These are phyloP conservation scores for Petrocephalus sullivani DNA, from an alignment of 2,797 vertebrate genomes.

Conservation along the genomic window DNA sequence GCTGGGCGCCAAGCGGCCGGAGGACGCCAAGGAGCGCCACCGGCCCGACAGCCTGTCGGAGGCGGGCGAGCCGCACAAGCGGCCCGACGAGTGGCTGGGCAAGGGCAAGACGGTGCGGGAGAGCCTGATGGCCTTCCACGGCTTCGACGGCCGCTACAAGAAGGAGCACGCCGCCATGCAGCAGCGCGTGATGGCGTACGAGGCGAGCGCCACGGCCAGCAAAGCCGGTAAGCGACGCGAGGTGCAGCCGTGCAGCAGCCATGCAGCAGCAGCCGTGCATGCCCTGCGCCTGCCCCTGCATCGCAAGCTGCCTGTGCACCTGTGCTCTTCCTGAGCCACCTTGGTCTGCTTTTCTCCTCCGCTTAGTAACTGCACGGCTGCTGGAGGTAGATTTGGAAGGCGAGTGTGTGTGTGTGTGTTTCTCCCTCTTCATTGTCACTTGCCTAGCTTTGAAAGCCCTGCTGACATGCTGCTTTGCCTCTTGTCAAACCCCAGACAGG, in stretches of 20 bases:
- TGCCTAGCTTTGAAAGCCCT: background rate
- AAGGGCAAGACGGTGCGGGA: constrained; percentile 79
- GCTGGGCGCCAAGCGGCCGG: constrained; percentile 64
- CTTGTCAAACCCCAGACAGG: constrained; percentile 46
- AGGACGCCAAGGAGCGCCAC: constrained; percentile 72
- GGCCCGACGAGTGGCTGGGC: constrained; percentile 66
- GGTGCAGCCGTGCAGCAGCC: background rate
- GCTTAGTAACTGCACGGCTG: background rate
- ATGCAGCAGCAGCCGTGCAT: background rate
- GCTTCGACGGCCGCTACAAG: constrained; percentile 78
- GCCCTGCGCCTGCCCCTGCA: background rate
- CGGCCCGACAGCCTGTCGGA: constrained; percentile 58
- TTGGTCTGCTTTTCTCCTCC: background rate
- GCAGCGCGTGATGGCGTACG: constrained; percentile 71
- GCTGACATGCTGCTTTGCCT: constrained; percentile 17
- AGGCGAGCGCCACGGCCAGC: constrained; percentile 64
- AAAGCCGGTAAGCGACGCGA: constrained; percentile 65
- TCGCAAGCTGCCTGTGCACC: background rate
- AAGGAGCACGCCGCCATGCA: constrained; percentile 75
- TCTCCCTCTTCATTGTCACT: no score
- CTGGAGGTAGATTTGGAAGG: background rate
- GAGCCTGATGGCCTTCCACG: constrained; percentile 72
- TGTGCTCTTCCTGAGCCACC: background rate
- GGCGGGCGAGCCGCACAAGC: constrained; percentile 53
- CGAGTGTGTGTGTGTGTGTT: no score